A percentile compares a stretch with the other conserved stretches of the same genome.
Conservation (phyloP, 2,888 invertebrate genomes). For the Syrista parreyssii region DNA sequence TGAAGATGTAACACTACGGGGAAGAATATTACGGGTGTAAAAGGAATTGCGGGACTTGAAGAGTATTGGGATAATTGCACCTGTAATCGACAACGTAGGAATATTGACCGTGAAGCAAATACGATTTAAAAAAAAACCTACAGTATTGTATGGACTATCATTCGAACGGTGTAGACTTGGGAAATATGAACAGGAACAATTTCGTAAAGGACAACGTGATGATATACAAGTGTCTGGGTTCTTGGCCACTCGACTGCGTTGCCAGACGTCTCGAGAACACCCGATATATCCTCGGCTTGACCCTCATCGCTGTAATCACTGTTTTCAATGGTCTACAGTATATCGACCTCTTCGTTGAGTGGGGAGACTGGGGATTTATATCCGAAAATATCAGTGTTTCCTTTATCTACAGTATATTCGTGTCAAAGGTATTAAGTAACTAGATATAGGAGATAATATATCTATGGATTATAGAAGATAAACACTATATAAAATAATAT, state of each 20-base stretch:
- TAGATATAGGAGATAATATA: neutral
- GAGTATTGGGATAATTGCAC: neutral
- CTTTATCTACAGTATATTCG: neutral
- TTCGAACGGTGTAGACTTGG: neutral
- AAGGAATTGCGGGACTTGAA: neutral
- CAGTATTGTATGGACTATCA: neutral
- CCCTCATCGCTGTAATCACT: neutral
- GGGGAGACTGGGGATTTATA: conserved; percentile 8
- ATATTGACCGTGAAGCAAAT: neutral
- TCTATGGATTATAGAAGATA: neutral
- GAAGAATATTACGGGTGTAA: neutral
- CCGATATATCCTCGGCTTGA: conserved; percentile 10
- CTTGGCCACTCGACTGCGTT: neutral
- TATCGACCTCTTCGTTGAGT: conserved; percentile 8
- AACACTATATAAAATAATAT: neutral
- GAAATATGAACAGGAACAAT: neutral
- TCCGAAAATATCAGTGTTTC: conserved; percentile 1
- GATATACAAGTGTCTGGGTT: conserved; percentile 3
- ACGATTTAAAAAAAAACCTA: neutral
- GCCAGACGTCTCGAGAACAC: conserved; percentile 8
- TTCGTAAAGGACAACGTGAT: conserved; percentile 1
- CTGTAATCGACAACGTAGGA: neutral
- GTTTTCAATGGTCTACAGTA: conserved; percentile 3
- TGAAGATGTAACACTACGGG: neutral
- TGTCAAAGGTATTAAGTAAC: conserved; percentile 2